Evolutionary conservation across 2,888 invertebrate genomes (phyloP), one percentile per base, ranked within the genome.

Genomic region (Zaprionus obscuricornis): DNA sequence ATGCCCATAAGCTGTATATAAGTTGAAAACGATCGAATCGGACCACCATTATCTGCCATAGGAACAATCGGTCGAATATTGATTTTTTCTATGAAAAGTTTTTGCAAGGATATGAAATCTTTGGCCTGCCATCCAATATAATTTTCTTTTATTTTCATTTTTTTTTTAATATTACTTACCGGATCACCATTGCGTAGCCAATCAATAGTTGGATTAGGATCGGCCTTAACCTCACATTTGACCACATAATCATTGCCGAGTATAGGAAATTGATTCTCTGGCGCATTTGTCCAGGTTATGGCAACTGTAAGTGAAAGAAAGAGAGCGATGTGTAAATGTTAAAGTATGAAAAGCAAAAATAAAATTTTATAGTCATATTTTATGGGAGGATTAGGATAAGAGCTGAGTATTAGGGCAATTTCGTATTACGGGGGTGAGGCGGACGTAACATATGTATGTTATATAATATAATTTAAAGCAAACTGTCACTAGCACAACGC

Each of bases 201-300:
- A 88, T 95, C 95, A 7, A 97, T 94, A n/a, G 93, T 92, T 0
- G 97, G 96, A 22, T 95, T 92, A 7, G 97, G 97, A 88, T 94
- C 94, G 0, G 97, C 97, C 58, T 93, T 93, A 0, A 97, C 97
- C 89, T 95, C 93, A 87, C 97, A 97, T 90, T 93, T 94, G 11
- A 97, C 93, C 88, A 93, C 93, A 87, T 93, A 96, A 82, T 96
- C 94, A 69, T 92, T 92, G 18, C 95, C 95, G 50, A 95, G 92
- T 16, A 94, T 94, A 1, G 97, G 96, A 85, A 93, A 95, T 89
- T 97, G 97, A 85, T 94, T 94, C 85, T 92, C 92, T 26, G 97
- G 96, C 0, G 97, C 97, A 89, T 97, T 95, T 8, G 93, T 94
- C 94, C 96, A 96, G 63, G 95, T 96, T 58, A 97, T 96, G 29